Conservation (phyloP, 2,888 invertebrate species). For the Bibio marci region DNA sequence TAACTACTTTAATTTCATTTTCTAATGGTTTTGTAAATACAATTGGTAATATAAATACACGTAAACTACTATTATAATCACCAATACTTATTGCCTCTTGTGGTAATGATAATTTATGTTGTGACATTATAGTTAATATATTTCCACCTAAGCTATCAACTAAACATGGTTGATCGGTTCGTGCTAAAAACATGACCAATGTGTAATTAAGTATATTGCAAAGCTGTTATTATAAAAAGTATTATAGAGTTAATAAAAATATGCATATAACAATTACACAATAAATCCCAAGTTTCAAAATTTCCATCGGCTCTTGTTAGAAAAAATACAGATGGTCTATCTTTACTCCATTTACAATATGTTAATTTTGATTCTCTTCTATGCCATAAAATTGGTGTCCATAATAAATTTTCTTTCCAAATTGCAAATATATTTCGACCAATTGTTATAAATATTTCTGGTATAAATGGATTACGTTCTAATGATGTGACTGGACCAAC, state of each 20-base stretch:
- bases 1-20: slow-evolving; percentile 25
- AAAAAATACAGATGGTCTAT: slow-evolving; percentile 52
- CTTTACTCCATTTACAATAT: slow-evolving; percentile 56
- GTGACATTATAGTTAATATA: slow-evolving; percentile 43
- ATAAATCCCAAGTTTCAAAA: slow-evolving; percentile 67
- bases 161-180: slow-evolving; percentile 38
- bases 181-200: slow-evolving; percentile 18
- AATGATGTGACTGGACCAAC: slow-evolving; percentile 49
- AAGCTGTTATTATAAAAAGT: neutral
- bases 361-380: slow-evolving; percentile 39
- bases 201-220: too few relatives aligned
- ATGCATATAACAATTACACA: slow-evolving; percentile 20
- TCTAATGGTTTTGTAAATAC: slow-evolving; percentile 33
- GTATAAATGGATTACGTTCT: slow-evolving; percentile 42
- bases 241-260: neutral
- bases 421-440: slow-evolving; percentile 59
- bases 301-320: slow-evolving; percentile 54
- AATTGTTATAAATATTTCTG: slow-evolving; percentile 45
- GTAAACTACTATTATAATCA: slow-evolving; percentile 48
- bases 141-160: slow-evolving; percentile 48
- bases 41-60: slow-evolving; percentile 41
- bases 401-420: slow-evolving; percentile 49
- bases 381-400: slow-evolving; percentile 49
- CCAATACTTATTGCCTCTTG: slow-evolving; percentile 47
- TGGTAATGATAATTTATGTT: slow-evolving; percentile 37